A percentile compares a stretch with the other conserved stretches of the same genome.
These are phyloP conservation scores for Barypeithes pellucidus DNA, from an alignment of 2,888 invertebrate genomes.

Conservation along the genomic window DNA sequence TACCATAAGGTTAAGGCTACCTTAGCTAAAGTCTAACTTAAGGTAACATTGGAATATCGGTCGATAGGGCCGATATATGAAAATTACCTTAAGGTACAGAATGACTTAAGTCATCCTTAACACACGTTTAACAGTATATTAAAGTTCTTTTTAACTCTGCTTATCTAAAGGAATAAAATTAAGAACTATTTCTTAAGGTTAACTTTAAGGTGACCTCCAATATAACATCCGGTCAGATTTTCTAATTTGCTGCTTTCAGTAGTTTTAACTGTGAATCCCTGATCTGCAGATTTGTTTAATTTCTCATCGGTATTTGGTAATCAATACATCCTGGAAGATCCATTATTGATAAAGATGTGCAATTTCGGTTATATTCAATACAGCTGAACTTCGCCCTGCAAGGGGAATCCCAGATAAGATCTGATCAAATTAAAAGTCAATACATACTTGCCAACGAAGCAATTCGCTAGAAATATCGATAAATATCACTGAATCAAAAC, in stretches of 20 bases:
- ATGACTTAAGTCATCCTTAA: too few species aligned
- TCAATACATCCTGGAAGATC: not conserved
- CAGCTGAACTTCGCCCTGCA: too few species aligned
- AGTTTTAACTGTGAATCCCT: conserved; percentile 4
- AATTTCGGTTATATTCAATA: not conserved
- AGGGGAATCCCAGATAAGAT: not conserved
- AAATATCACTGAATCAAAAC: conserved; percentile 1
- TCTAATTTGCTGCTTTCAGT: not conserved
- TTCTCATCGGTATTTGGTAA: not conserved
- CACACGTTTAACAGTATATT: too few species aligned
- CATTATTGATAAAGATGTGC: conserved; percentile 12
- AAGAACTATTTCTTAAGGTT: too few species aligned
- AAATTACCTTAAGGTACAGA: too few species aligned
- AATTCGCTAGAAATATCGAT: not conserved
- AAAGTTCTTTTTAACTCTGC: too few species aligned
- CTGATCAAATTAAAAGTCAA: not conserved
- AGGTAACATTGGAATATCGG: too few species aligned
- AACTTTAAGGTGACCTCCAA: too few species aligned
- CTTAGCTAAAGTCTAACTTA: too few species aligned
- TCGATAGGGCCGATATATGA: too few species aligned
- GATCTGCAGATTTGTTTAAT: not conserved
- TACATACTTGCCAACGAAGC: conserved; percentile 1
- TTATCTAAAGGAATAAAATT: too few species aligned
- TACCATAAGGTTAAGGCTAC: too few species aligned
- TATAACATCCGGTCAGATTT: not conserved